These are phyloP conservation scores for Psittacula cyanocephala DNA, from an alignment of 2,113 vertebrate genomes.

Conservation along the genomic window DNA sequence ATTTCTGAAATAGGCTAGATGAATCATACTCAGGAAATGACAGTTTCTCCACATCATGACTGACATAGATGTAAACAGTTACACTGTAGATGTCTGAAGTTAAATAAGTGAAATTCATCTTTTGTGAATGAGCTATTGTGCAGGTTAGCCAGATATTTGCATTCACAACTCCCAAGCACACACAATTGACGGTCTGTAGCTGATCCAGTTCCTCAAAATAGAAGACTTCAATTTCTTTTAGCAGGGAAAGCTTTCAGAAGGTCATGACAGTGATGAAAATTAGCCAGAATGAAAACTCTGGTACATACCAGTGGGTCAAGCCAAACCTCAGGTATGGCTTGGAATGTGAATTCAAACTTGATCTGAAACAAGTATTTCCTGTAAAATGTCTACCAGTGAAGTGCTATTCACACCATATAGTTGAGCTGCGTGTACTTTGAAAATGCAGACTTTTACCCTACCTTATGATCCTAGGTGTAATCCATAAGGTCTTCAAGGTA, in stretches of 20 bases:
- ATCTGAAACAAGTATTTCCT: neutral
- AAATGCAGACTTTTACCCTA: neutral
- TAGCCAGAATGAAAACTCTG: neutral
- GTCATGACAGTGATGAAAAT: neutral
- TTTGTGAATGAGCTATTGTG: neutral
- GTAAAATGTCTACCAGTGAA: neutral
- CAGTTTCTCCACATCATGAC: neutral
- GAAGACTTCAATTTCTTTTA: neutral
- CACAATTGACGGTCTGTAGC: neutral
- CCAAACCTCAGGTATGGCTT: neutral
- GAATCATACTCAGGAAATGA: neutral
- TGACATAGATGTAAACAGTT: constrained; percentile 15
- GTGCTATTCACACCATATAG: neutral
- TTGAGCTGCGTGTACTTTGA: neutral
- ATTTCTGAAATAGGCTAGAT: neutral
- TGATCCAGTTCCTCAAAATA: neutral
- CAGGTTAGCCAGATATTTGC: neutral
- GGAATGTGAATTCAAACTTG: neutral
- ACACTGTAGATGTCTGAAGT: neutral
- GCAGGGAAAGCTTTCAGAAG: neutral
- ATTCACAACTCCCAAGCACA: neutral
- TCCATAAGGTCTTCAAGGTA: neutral
- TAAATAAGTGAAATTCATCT: neutral
- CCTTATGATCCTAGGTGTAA: neutral
- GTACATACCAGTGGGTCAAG: neutral